Base-by-base conservation (phyloP, 2,888 invertebrate species). In the Lasioglossum lativentre region DNA sequence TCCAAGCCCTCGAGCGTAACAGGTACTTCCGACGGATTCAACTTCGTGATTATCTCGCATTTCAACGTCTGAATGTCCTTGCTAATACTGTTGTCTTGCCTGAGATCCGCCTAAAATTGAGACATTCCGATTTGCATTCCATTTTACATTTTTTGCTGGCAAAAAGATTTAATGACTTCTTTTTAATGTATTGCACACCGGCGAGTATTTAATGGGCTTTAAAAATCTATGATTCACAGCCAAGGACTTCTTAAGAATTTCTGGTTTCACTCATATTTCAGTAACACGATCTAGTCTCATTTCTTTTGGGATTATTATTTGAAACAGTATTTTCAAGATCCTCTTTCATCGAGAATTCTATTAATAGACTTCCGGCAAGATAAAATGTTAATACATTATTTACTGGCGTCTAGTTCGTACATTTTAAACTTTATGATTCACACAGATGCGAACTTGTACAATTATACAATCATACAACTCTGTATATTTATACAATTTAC, bases 51-150 rank as follows among this genome's bases (percentile, higher is more conserved):
- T 66, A 95, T 94, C 81, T 95, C 95, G 76, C 93, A 92, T 63
- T 95, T 95, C 30, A 95, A 86, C 34, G 92, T 93, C 27, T 93
- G 90, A 47, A 94, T 95, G 77, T 95, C 94, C 78, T 93, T 93
- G 81, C 92, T 91, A 56, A 94, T 88, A 52, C 92, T 88, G 84
- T 91, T 91, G 74, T 92, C 91, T 42, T 88, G 92, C 63, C 89
- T 88, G 73, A 84, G 84, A 75, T 87, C 85, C 38, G 71, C 83
- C 88, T 91, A 78, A 23, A 88, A 88, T 45, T 8, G 59, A 19
- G 30, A 14, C 66, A 74, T 3, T 27, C 19, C 30, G 8, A 23
- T n/a, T 40, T n/a, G 0, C 30, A 52, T 52, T 73, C 19, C 34
- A 30, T 52, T 19, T 23, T n/a, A 72, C 34, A 52, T 27, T 73